These are phyloP conservation scores for Agapostemon virescens DNA, from an alignment of 2,888 invertebrate species.

Conservation along the genomic window DNA sequence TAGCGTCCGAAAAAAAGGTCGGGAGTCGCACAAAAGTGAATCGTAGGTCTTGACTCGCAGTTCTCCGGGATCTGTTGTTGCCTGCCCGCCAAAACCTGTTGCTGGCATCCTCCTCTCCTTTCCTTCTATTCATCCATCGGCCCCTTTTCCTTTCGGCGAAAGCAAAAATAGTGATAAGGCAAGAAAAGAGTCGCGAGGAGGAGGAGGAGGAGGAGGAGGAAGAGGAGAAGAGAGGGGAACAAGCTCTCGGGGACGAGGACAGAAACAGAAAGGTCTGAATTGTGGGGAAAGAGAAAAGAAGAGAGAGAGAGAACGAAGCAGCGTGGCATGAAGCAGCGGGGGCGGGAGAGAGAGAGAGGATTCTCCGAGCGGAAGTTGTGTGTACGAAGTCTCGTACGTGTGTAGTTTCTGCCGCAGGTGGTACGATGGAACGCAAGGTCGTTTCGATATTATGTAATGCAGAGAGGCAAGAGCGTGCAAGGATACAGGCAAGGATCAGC, in stretches of 20 bases:
- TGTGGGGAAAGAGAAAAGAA: not conserved
- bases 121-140: slow-evolving; percentile 48
- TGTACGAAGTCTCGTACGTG: slow-evolving; percentile 49
- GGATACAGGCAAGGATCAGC: slow-evolving; percentile 54
- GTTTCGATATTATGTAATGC: slow-evolving; percentile 69
- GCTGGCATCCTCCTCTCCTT: slow-evolving; percentile 50
- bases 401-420: slow-evolving; percentile 59
- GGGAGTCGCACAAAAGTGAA: slow-evolving; percentile 55
- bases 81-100: slow-evolving; percentile 63
- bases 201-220: slow-evolving; percentile 5
- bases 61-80: slow-evolving; percentile 50
- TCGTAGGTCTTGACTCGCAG: slow-evolving; percentile 58
- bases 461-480: slow-evolving; percentile 51
- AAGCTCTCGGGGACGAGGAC: not conserved
- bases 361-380: slow-evolving; percentile 59
- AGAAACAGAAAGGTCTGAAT: not conserved
- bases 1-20: slow-evolving; percentile 22
- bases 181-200: slow-evolving; percentile 42
- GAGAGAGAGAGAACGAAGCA: not conserved
- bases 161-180: slow-evolving; percentile 55
- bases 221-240: not conserved
- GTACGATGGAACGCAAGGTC: slow-evolving; percentile 68
- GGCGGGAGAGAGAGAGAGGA: slow-evolving; percentile 8
- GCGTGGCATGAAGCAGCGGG: slow-evolving; percentile 1
- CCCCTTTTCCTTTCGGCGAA: slow-evolving; percentile 55